phyloP scores from a whole-genome alignment of 1,140 invertebrate species.

The Limonius californicus region DNA sequence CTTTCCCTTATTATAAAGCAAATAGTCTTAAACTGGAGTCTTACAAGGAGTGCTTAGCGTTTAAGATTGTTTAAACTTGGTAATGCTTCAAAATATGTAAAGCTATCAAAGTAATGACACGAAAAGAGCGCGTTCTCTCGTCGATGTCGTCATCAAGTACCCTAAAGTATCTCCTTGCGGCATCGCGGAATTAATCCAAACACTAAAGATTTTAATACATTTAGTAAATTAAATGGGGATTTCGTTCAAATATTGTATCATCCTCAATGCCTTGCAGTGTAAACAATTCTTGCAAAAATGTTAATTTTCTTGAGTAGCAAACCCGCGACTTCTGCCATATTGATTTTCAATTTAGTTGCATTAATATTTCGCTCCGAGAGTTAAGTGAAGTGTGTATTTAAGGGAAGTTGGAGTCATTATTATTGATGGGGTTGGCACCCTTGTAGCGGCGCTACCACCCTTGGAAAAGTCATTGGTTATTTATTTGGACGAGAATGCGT shows the following conservation, averaged over 20 bases:
- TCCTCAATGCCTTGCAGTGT: not conserved
- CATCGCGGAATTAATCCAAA: constrained; percentile 3
- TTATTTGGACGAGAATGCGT: constrained; percentile 30
- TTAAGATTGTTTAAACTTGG: not conserved
- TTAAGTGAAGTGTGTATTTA: constrained; percentile 42
- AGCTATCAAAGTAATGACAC: constrained; percentile 6
- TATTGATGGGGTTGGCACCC: constrained; percentile 43
- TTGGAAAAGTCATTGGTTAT: constrained; percentile 40
- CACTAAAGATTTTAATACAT: constrained; percentile 15
- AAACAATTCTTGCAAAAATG: constrained; percentile 12
- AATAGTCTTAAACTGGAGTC: not conserved
- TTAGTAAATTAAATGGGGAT: constrained; percentile 17
- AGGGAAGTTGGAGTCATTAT: constrained; percentile 41
- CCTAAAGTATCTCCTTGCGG: not conserved
- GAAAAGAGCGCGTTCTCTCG: not conserved
- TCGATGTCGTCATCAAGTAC: too few species aligned
- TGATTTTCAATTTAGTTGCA: constrained; percentile 43
- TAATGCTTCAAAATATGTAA: constrained; percentile 7
- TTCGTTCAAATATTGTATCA: constrained; percentile 12
- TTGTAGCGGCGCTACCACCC: constrained; percentile 31
- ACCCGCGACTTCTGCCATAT: constrained; percentile 32
- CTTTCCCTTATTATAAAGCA: constrained; percentile 1
- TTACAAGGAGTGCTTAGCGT: not conserved
- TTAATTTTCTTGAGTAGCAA: constrained; percentile 15
- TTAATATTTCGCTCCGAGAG: constrained; percentile 42